phyloP scores from a whole-genome alignment of 2,888 invertebrate genomes.

The Pandemis cinnamomeana region DNA sequence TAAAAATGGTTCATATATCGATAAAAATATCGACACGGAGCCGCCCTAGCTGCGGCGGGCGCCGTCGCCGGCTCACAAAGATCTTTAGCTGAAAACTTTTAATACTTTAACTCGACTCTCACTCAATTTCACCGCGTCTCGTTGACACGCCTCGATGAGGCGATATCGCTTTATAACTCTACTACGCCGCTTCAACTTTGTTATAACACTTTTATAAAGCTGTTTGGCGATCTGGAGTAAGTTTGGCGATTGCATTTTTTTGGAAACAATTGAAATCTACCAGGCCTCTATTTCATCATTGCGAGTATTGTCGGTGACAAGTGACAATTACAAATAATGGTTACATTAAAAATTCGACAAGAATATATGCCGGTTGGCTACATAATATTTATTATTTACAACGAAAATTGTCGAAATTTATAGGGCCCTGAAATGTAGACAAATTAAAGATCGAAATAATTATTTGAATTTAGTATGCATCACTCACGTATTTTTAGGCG shows the following conservation, averaged over 20 bases:
- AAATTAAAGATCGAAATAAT: too few relatives aligned
- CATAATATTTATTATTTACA: too few relatives aligned
- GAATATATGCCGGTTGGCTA: too few relatives aligned
- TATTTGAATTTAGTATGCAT: too few relatives aligned
- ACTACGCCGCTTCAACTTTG: constrained; percentile 48
- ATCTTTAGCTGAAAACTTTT: constrained; percentile 83
- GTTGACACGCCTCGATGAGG: constrained; percentile 74
- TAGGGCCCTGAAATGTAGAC: too few relatives aligned
- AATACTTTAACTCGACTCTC: constrained; percentile 84
- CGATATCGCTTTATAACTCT: constrained; percentile 68
- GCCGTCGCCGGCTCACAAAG: constrained; percentile 63
- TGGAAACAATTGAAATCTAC: too few relatives aligned
- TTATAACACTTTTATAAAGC: constrained; percentile 42
- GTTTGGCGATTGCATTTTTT: not conserved
- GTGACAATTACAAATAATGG: too few relatives aligned
- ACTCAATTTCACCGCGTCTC: constrained; percentile 78
- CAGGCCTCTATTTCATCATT: too few relatives aligned
- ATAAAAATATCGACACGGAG: constrained; percentile 34
- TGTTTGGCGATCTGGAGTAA: constrained; percentile 24
- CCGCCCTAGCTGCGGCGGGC: constrained; percentile 49
- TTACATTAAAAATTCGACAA: too few relatives aligned
- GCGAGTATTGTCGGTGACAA: too few relatives aligned
- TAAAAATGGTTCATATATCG: not conserved
- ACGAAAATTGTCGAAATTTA: too few relatives aligned
- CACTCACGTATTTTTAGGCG: too few relatives aligned